Percentiles rank a stretch among this genome's conserved stretches.
Evolutionary conservation across 2,888 invertebrate genomes (phyloP).

Genomic region (Sesamia inferens): DNA sequence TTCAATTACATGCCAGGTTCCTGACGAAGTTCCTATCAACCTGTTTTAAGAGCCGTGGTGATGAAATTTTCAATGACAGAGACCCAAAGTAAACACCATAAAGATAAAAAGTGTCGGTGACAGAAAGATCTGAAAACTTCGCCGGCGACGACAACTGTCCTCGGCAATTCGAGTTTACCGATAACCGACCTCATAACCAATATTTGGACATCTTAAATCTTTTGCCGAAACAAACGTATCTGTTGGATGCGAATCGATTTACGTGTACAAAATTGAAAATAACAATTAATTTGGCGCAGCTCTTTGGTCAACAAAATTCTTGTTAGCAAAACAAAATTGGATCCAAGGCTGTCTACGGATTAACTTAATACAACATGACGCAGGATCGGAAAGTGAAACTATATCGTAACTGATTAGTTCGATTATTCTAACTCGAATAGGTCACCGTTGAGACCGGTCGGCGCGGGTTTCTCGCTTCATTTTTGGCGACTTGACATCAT

Average conservation of each 20-base stretch:
- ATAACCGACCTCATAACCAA: constrained; percentile 84
- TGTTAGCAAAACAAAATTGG: constrained; percentile 70
- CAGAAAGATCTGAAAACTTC: constrained; percentile 26
- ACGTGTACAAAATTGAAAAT: constrained; percentile 41
- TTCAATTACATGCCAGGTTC: neutral
- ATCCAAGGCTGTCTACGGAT: constrained; percentile 79
- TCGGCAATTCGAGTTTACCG: constrained; percentile 75
- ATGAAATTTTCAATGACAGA: constrained; percentile 11
- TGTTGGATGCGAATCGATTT: constrained; percentile 48
- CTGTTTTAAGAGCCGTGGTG: neutral
- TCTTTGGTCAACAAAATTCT: constrained; percentile 48
- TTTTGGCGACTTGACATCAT: constrained; percentile 81
- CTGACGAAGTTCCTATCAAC: neutral
- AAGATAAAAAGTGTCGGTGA: constrained; percentile 41
- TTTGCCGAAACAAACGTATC: constrained; percentile 74
- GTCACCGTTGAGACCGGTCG: constrained; percentile 76
- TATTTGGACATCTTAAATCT: constrained; percentile 80
- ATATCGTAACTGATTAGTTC: constrained; percentile 80
- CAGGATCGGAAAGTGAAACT: constrained; percentile 83
- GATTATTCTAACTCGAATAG: constrained; percentile 79
- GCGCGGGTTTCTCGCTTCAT: constrained; percentile 75
- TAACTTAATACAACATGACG: constrained; percentile 68
- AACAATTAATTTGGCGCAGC: constrained; percentile 49
- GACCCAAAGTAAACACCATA: constrained; percentile 33
- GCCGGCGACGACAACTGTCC: constrained; percentile 54